Percentiles rank a stretch among this genome's conserved stretches.
Conservation (phyloP, 2,888 invertebrate genomes). For the Drosophila antonietae region DNA sequence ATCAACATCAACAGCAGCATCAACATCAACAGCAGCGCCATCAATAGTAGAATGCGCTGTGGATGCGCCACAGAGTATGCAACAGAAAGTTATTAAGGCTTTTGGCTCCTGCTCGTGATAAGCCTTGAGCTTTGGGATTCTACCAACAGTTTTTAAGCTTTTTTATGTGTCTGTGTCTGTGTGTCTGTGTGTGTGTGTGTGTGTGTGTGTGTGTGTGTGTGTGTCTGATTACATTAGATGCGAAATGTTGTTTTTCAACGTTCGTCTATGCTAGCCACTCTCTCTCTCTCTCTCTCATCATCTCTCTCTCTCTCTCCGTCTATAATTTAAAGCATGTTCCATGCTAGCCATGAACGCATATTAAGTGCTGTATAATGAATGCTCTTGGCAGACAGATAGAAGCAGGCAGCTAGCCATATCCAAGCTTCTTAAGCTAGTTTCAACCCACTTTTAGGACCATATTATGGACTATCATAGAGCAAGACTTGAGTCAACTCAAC, state of each 20-base stretch:
- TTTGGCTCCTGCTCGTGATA: slow-evolving; percentile 43
- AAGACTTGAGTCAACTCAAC: not conserved
- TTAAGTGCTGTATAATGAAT: not conserved
- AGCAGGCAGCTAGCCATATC: not conserved
- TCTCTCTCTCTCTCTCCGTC: not conserved
- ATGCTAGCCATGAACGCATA: slow-evolving; percentile 5
- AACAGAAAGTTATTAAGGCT: slow-evolving; percentile 58
- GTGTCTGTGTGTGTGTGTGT: not conserved
- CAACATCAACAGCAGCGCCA: slow-evolving; percentile 1
- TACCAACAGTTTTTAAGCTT: slow-evolving; percentile 16
- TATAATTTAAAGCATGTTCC: not conserved
- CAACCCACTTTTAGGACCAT: not conserved
- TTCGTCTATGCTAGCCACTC: not conserved
- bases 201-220: not conserved
- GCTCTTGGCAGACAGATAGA: not conserved
- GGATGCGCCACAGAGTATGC: slow-evolving; percentile 37
- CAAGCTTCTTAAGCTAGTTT: not conserved
- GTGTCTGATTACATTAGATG: slow-evolving; percentile 30
- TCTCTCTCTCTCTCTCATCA: not conserved
- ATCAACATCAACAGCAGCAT: not conserved
- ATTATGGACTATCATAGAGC: not conserved
- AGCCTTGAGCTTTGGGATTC: slow-evolving; percentile 22
- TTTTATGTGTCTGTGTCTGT: not conserved
- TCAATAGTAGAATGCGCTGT: slow-evolving; percentile 14
- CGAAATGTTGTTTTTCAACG: slow-evolving; percentile 9